Evolutionary conservation across 2,797 vertebrate genomes (phyloP).

Genomic region (Nothura maculosa): DNA sequence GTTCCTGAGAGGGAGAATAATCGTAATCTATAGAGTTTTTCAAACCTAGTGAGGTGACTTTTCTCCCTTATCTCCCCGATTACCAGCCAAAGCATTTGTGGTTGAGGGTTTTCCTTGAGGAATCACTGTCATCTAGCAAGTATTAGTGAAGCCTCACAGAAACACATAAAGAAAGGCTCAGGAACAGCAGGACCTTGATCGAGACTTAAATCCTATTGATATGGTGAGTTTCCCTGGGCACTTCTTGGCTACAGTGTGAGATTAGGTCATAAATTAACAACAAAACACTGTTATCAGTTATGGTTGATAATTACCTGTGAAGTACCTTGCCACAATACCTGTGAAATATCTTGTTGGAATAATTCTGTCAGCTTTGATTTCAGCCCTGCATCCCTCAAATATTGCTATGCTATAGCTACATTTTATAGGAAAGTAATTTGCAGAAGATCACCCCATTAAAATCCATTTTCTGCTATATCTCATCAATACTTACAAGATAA

Average conservation of each 20-base stretch:
- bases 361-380: not conserved
- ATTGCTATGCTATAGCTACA: not conserved
- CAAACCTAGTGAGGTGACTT: not conserved
- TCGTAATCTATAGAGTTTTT: not conserved
- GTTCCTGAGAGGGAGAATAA: not conserved
- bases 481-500: not conserved
- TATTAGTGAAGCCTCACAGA: not conserved
- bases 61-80: not conserved
- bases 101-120: not conserved
- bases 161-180: not conserved
- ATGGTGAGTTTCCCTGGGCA: not conserved
- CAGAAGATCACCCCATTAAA: not conserved
- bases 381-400: not conserved
- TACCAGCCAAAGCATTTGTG: not conserved
- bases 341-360: not conserved
- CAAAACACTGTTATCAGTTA: not conserved
- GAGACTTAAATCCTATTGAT: not conserved
- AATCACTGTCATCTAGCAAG: not conserved
- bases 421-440: not conserved
- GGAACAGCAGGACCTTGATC: not conserved
- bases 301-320: not conserved
- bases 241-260: not conserved
- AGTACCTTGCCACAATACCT: not conserved
- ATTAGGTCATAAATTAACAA: not conserved
- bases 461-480: not conserved